Evolutionary conservation across 2,797 vertebrate genomes (phyloP), one percentile per base, ranked within the genome.

Genomic region (Neostethus bicornis): DNA sequence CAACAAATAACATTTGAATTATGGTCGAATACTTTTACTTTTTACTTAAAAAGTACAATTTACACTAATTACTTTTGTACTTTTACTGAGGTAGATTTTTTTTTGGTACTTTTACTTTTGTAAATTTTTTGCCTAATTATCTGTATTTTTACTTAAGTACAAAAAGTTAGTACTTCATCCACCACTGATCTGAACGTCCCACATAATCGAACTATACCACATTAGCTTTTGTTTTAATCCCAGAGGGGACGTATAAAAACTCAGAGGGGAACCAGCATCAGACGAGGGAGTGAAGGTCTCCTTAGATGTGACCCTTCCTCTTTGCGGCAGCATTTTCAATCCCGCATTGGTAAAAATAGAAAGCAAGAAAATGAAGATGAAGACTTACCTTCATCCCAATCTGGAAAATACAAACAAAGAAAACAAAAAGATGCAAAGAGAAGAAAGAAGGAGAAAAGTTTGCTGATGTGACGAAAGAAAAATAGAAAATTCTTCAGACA

Each of bases 301-400:
- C 21, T 43, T 42, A 26, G 41, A 57, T 9, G 14, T 52, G 51
- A 65, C 63, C 61, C 51, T 67, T 54, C 53, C 43, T 45, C 1
- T 37, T 9, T 23, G 19, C 6, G 38, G 2, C 24, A 21, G 39
- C 16, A 41, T 25, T 38, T 61, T 24, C n/a, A 11, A 34, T 55
- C 25, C 51, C 42, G 19, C 19, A 65, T 25, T 45, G 49, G 50
- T 49, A 20, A 54, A 7, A 2, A n/a, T 43, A 23, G 45, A 21
- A 60, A 61, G 39, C 26, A 64, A 64, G 49, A 51, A 59, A 41
- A 41, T 45, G 43, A 54, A 52, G 43, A 63, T 42, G 41, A 83
- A 41, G 67, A 95, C 95, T 96, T 94, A 95, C 96, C 95, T 95
- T 96, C 94, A 69, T 94, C 93, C 86, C 87, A 90, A 86, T 96